Conservation (phyloP, 2,113 vertebrate species). For the Scalopus aquaticus region DNA sequence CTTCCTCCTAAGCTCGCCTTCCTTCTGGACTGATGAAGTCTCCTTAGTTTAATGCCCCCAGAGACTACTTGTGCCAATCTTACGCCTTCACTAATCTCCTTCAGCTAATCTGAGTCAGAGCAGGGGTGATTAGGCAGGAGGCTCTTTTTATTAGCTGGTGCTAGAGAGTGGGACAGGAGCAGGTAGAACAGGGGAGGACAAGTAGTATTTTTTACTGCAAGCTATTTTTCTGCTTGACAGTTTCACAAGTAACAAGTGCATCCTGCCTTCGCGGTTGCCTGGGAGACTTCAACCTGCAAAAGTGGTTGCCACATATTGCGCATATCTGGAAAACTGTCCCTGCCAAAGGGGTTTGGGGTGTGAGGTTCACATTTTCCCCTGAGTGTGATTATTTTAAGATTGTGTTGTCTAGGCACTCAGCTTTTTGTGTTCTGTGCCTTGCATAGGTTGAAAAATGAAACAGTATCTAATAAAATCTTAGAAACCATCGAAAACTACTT, state of each 20-base stretch:
- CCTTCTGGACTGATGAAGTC: background rate
- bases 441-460: conserved; percentile 88
- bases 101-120: background rate
- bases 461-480: conserved; percentile 88
- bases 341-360: background rate
- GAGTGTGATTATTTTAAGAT: conserved; percentile 28
- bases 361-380: background rate
- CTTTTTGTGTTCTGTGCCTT: conserved; percentile 84
- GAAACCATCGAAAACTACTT: conserved; percentile 89
- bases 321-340: background rate
- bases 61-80: background rate
- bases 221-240: background rate
- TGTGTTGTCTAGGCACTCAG: conserved; percentile 71
- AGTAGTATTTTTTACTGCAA: background rate
- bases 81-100: background rate
- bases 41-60: background rate
- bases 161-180: background rate
- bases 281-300: background rate
- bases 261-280: background rate
- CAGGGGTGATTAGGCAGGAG: background rate
- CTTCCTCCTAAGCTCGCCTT: background rate
- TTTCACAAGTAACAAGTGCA: background rate
- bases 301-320: background rate
- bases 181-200: background rate
- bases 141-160: background rate